A percentile compares a stretch with the other conserved stretches of the same genome.
These are phyloP conservation scores for Fregata magnificens DNA, from an alignment of 2,113 vertebrate genomes.

Conservation along the genomic window DNA sequence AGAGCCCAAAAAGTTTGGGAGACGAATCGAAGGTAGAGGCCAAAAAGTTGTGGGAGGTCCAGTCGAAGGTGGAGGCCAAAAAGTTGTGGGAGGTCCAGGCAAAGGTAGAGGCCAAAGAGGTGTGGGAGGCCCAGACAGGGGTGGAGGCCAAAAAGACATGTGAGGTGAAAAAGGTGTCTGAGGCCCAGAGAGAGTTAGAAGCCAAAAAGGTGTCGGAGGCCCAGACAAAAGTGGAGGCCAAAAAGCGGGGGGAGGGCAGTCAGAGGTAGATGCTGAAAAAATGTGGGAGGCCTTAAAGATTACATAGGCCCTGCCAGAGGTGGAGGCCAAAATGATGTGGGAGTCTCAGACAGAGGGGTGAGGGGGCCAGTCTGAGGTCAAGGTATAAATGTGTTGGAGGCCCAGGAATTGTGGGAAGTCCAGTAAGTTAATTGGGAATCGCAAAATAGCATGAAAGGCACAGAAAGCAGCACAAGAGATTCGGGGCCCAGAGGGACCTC, in stretches of 20 bases:
- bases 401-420: not conserved
- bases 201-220: too few relatives aligned
- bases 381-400: not conserved
- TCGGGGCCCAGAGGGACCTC: not conserved
- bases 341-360: not conserved
- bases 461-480: not conserved
- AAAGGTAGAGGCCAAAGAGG: not conserved
- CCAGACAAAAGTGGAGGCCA: not conserved
- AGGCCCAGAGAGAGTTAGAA: too few relatives aligned
- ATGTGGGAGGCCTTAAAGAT: not conserved
- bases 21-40: not conserved
- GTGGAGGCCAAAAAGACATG: too few relatives aligned
- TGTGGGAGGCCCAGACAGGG: too few relatives aligned
- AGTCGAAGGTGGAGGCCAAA: too few relatives aligned
- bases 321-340: too few relatives aligned
- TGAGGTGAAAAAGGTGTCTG: too few relatives aligned
- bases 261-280: not conserved
- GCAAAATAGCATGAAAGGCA: not conserved
- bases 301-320: not conserved
- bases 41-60: not conserved
- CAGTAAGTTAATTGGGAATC: not conserved
- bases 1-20: too few relatives aligned
- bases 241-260: not conserved
- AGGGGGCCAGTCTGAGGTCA: not conserved
- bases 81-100: not conserved